Evolutionary conservation across 1,140 invertebrate genomes (phyloP).

Genomic region (Leptinotarsa lineolata): DNA sequence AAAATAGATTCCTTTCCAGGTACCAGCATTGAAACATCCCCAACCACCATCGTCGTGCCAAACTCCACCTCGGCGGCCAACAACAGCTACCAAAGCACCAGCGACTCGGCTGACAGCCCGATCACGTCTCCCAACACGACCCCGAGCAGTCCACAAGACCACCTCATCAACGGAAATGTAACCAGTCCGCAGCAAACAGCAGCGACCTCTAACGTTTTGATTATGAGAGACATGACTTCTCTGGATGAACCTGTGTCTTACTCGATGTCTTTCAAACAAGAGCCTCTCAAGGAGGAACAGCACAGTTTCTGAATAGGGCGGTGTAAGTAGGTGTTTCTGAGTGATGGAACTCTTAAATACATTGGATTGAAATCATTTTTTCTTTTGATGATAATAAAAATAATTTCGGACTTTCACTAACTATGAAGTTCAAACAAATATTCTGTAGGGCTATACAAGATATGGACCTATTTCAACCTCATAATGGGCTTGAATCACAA

Average conservation of each 20-base stretch:
- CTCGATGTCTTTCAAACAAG: slow-evolving; percentile 56
- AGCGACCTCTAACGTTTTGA: slow-evolving; percentile 49
- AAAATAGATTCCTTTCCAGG: slow-evolving; percentile 50
- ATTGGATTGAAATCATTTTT: too few relatives aligned
- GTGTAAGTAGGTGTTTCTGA: not conserved
- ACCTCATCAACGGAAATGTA: slow-evolving; percentile 53
- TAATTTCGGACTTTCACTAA: too few relatives aligned
- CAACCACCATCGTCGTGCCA: slow-evolving; percentile 40
- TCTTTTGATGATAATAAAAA: too few relatives aligned
- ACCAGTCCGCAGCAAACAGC: slow-evolving; percentile 42
- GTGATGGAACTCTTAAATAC: not conserved
- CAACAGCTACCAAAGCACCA: slow-evolving; percentile 52
- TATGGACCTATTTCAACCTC: not conserved
- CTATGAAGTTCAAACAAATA: too few relatives aligned
- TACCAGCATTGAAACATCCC: slow-evolving; percentile 48
- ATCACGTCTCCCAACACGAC: slow-evolving; percentile 56
- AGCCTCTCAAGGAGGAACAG: slow-evolving; percentile 56
- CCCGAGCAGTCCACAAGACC: slow-evolving; percentile 55
- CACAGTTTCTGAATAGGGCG: slow-evolving; percentile 36
- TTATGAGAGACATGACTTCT: slow-evolving; percentile 50
- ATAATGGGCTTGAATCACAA: too few relatives aligned
- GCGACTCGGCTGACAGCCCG: slow-evolving; percentile 55
- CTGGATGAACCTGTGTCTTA: slow-evolving; percentile 49
- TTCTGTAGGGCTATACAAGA: not conserved
- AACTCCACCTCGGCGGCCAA: slow-evolving; percentile 24